Base-by-base conservation (phyloP, 2,888 invertebrate species). In the Pristionchus exspectatus region DNA sequence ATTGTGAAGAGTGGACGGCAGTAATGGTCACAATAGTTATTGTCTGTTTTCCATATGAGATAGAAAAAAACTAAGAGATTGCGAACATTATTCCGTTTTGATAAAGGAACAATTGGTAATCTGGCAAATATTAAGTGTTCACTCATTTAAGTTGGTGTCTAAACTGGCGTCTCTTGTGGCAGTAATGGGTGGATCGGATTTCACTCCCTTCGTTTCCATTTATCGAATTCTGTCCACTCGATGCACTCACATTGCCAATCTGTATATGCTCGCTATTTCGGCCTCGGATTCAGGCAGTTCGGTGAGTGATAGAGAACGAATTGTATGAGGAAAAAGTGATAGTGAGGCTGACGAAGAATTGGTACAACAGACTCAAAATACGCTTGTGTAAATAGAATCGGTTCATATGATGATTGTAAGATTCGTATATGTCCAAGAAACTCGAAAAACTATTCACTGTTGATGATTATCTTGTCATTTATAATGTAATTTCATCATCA, bases 231-330 rank as follows among this genome's bases (percentile, higher is more conserved):
- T 89, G 7, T 77, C 63, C 7, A 63, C 44, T 27, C 33, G 89
- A 44, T 83, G 59, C 33, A 66, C 89, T 27, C 83, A 89, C 54
- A 77, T 89, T 44, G 89, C 89, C 38, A 81, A 89, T 83, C 83
- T 89, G 14, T 89, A 89, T 83, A 89, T 89, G 89, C 66, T 89
- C 30, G 81, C 89, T 50, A 89, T 89, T 18, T 59, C 89, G n/a
- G 81, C 89, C 1, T 59, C 63, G 21, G 87, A 88, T 24, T 72
- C 72, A 14, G 74, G 87, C 10, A 74, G 50, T 74, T 30, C 56
- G 74, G 87, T 88, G 16, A 88, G 74, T 74, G 56, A 38, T 18
- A n/a, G 10, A 18, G 33, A 27, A 69, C 0, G 10, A 50, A 50
- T 50, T 50, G 9, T 50, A 50, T 9, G 10, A 9, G 44, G 12